phyloP scores from a whole-genome alignment of 1,140 invertebrate species.

The Neuroterus valhalla region DNA sequence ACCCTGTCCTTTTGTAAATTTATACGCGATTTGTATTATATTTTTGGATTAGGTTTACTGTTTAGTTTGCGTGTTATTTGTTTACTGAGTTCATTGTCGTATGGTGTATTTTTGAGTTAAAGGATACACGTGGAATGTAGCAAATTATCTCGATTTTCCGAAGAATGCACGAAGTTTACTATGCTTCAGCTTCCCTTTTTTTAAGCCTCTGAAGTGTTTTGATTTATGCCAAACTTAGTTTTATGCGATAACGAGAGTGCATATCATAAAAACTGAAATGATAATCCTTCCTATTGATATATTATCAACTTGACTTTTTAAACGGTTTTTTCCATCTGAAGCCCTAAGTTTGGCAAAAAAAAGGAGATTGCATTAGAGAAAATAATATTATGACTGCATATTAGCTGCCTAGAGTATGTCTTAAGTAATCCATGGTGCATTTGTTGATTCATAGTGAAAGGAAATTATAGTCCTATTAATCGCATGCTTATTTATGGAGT shows the following conservation, averaged over 20 bases:
- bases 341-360: conserved; percentile 26
- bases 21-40: not conserved
- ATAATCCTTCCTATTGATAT: not conserved
- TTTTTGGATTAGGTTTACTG: not conserved
- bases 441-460: conserved; percentile 56
- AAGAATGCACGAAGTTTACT: not conserved
- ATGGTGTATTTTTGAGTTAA: not conserved
- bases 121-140: too few species aligned
- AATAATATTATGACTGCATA: conserved; percentile 68
- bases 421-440: conserved; percentile 68
- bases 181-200: not conserved
- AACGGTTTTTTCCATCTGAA: conserved; percentile 27
- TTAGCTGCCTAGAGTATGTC: conserved; percentile 65
- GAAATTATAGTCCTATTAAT: conserved; percentile 50
- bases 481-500: conserved; percentile 65
- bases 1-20: not conserved
- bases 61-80: not conserved
- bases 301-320: not conserved
- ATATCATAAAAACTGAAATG: not conserved
- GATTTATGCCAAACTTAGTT: conserved; percentile 24
- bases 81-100: not conserved
- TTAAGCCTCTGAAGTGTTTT: not conserved
- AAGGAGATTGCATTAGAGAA: conserved; percentile 19
- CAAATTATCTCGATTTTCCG: not conserved
- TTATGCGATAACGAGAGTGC: too few species aligned